Base-by-base conservation (phyloP, 2,888 invertebrate species). In the Prosopocoilus inquinatus region DNA sequence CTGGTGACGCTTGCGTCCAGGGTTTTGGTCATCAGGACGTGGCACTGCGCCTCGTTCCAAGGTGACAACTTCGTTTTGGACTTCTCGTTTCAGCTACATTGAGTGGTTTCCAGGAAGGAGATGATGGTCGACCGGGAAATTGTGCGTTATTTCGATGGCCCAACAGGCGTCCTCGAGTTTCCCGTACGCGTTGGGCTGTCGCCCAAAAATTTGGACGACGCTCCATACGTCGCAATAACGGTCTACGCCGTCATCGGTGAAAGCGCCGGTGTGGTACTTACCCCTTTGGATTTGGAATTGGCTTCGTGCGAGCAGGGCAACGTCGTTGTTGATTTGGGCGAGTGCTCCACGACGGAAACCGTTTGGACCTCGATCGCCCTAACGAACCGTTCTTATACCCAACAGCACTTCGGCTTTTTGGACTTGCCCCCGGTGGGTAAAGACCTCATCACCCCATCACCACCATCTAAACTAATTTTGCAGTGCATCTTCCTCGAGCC, bases 371-470 rank as follows among this genome's bases (percentile, higher is more conserved):
- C 59, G 16, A 33, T 71, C 7, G 53, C 58, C n/a, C 32, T 71
- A 3, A 60, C 55, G 4, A 71, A 70, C 51, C 44, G 46, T 3
- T 62, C 67, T 1, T 47, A 56, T 11, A 61, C 63, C 9, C 50
- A 55, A 5, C 69, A 69, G 39, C 62, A 67, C 41, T 69, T 58
- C 47, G 68, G 65, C 3, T 71, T 70, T 46, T 15, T 63, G 8
- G 60, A 67, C 56, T 53, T 70, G 20, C 71, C 70, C 4, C 36
- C 51, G 54, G 70, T 70, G 36, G 1, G 36, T 36, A 28, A 45
- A 46, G 7, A 38, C n/a, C 7, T 47, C 16, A 11, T 47, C 16
- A 11, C 13, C 11, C 15, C 9, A 16, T 15, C n/a, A 9, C 43
- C 3, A n/a, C 34, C 32, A 28, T 2, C 2, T 16, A 45, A 20